Evolutionary conservation across 2,113 vertebrate genomes (phyloP), one percentile per base, ranked within the genome.

Genomic region (Eulemur rufifrons): DNA sequence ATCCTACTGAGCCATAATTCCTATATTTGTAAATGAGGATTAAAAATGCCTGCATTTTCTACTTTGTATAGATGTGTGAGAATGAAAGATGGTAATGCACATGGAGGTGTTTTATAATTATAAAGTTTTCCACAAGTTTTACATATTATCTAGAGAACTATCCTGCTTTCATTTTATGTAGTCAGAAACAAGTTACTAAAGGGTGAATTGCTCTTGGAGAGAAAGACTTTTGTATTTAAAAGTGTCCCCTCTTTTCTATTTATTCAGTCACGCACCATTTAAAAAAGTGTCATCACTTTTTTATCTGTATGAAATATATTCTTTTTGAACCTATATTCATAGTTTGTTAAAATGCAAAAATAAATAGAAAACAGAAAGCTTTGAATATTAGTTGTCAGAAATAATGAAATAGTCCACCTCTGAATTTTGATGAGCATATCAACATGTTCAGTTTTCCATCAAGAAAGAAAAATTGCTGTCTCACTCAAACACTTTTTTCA

Each of bases 401-500:
- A 92, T 90, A 97, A 89, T 95, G 37, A 95, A 96, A 88, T 81
- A 83, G 47, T 50, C 5, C 6, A 78, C 76, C 61, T 96, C 32
- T 96, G 94, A 97, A 97, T 97, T 96, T 94, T 98, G 92, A 96
- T 95, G 64, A 95, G 73, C 52, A 95, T 95, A 97, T 95, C 89
- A 96, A 89, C 80, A 92, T 27, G 37, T 73, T 95, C 47, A 73
- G 63, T 94, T 96, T 95, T 96, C 50, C 66, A 92, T 91, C 39
- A 56, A 78, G 47, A 91, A 97, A 93, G 54, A 96, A 95, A 96
- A 92, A 89, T 66, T 94, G 81, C 42, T 93, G 34, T 78, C 50
- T 95, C 18, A 39, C 12, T 76, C 34, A 64, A 92, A 86, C 15
- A 81, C 8, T 5, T 88, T 87, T 66, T 77, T 82, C 29, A 93